A percentile compares a stretch with the other conserved stretches of the same genome.
These are phyloP conservation scores for Drosophila tanythrix DNA, from an alignment of 2,888 invertebrate species.

Conservation along the genomic window DNA sequence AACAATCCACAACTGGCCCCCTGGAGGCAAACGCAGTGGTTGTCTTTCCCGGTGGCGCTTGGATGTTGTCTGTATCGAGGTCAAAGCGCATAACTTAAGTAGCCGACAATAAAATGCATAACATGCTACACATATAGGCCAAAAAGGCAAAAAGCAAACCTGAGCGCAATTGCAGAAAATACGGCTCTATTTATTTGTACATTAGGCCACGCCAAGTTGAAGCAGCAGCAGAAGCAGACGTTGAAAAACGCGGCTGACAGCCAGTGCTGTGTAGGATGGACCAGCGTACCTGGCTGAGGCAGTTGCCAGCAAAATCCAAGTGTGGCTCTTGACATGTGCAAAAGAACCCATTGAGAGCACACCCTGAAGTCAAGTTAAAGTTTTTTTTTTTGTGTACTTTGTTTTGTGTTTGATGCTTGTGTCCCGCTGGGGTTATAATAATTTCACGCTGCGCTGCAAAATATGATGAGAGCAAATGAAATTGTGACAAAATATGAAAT, in stretches of 20 bases:
- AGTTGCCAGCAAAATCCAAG: conserved; percentile 74
- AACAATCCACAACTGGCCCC: background rate
- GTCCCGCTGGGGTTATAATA: conserved; percentile 61
- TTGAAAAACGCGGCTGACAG: conserved; percentile 44
- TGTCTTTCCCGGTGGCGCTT: background rate
- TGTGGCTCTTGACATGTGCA: conserved; percentile 75
- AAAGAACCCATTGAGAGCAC: conserved; percentile 41
- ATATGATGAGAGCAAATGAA: conserved; percentile 22
- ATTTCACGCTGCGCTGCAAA: conserved; percentile 65
- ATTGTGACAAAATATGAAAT: conserved; percentile 15
- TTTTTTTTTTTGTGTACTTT: background rate
- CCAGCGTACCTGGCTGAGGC: conserved; percentile 52
- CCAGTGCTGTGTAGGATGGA: conserved; percentile 27
- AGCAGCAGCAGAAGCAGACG: conserved; percentile 38
- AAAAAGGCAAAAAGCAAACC: conserved; percentile 54
- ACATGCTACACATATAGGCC: conserved; percentile 54
- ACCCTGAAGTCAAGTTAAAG: conserved; percentile 40
- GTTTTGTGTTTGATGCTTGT: conserved; percentile 4
- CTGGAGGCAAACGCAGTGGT: conserved; percentile 5
- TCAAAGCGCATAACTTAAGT: conserved; percentile 80
- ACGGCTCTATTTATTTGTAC: conserved; percentile 77
- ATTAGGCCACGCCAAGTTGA: conserved; percentile 58
- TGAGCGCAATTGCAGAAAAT: conserved; percentile 69
- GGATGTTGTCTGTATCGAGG: conserved; percentile 69
- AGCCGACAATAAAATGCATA: conserved; percentile 81